phyloP scores from a whole-genome alignment of 1,140 invertebrate species.

The Heliconius congener region DNA sequence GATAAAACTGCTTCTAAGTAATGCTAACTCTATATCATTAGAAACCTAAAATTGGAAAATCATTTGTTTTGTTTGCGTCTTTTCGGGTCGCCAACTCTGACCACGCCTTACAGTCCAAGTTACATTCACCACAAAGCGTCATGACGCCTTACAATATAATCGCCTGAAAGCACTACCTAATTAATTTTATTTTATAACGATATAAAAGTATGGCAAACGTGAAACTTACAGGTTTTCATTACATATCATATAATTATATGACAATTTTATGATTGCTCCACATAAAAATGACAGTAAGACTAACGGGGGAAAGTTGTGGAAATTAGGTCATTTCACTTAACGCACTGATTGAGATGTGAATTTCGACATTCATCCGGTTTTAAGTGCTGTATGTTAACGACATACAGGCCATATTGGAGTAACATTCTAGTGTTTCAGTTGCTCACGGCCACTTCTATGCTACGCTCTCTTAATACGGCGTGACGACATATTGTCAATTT shows the following conservation, averaged over 20 bases:
- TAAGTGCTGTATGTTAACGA: not conserved
- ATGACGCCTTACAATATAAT: not conserved
- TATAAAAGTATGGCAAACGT: not conserved
- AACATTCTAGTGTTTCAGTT: not conserved
- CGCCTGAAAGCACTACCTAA: not conserved
- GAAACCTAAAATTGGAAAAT: too few relatives aligned
- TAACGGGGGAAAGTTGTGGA: slow-evolving; percentile 15
- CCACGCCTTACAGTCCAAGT: too few relatives aligned
- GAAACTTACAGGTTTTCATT: not conserved
- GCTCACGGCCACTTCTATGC: slow-evolving; percentile 28
- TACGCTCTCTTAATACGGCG: slow-evolving; percentile 35
- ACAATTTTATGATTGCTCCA: not conserved
- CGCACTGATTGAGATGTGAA: slow-evolving; percentile 18
- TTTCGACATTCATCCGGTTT: slow-evolving; percentile 4
- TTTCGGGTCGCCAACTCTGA: too few relatives aligned
- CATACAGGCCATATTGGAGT: slow-evolving; percentile 18
- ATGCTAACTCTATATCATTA: too few relatives aligned
- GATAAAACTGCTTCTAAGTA: too few relatives aligned
- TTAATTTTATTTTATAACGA: not conserved
- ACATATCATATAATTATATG: not conserved
- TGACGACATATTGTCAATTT: slow-evolving; percentile 16
- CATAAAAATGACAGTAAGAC: slow-evolving; percentile 8
- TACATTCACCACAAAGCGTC: too few relatives aligned
- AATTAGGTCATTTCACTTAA: slow-evolving; percentile 21
- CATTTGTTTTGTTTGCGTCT: too few relatives aligned